Evolutionary conservation across 2,797 vertebrate species (phyloP), one percentile per base, ranked within the genome.

Genomic region (Sebastes minor): DNA sequence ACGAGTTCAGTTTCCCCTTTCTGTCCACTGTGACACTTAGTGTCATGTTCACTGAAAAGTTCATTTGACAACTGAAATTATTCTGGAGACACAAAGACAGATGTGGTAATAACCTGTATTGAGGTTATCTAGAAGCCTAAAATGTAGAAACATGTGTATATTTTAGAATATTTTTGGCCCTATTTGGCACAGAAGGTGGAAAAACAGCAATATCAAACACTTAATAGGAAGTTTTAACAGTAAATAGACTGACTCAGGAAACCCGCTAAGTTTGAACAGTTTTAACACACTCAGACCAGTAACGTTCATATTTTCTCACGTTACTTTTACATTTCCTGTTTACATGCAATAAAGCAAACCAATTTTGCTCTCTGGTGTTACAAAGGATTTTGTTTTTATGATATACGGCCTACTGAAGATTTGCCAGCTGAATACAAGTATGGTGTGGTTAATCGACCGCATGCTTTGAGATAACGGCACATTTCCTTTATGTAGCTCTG

Each of bases 1-100:
- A 80, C 56, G 0, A 55, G 5, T 52, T 74, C 52, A 67, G 76
- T 73, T 91, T 89, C 91, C 89, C 49, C 81, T 90, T 92, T 92
- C 56, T 80, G 75, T 77, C 67, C 80, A 73, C 25, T 42, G 5
- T 46, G 18, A 27, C 70, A 75, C 9, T n/a, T 18, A 1, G 22
- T 20, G 35, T 49, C 28, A 7, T 63, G 18, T 64, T 68, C n/a
- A 18, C 53, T 38, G 16, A 2, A 25, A 5, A 49, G 46, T 20
- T 49, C 8, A 53, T 53, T 22, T 53, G 20, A 53, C 52, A 53
- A 22, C 56, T 7, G 25, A 18, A 6, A 16, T 59, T 2, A 25
- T 16, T 46, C 3, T n/a, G 27, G n/a, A 42, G 20, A 55, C 6
- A 5, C 60, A 22, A 38, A 35, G 4, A 22, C 23, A 30, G 23